Percentiles rank a stretch among this genome's conserved stretches.
Conservation (phyloP, 2,113 vertebrate species). For the Gobio gobio region DNA sequence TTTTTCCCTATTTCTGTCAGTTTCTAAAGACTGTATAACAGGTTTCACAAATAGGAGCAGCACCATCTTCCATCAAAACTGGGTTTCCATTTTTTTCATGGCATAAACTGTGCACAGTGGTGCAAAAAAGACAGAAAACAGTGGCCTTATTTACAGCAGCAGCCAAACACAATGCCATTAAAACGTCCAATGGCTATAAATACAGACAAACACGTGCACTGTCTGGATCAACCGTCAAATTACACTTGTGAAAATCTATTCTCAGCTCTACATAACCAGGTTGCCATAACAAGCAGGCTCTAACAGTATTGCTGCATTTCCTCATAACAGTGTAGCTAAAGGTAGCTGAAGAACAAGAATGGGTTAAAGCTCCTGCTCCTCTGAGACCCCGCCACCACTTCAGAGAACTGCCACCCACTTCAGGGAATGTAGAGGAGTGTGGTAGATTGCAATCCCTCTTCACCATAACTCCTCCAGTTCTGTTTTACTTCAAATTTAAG, state of each 20-base stretch:
- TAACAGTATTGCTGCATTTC: not conserved
- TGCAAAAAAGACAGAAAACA: slow-evolving; percentile 30
- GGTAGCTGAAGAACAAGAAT: not conserved
- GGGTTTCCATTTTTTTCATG: slow-evolving; percentile 51
- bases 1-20: not conserved
- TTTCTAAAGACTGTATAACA: slow-evolving; percentile 44
- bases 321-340: not conserved
- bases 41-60: slow-evolving; percentile 59
- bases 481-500: slow-evolving; percentile 37
- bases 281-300: not conserved
- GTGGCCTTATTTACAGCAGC: slow-evolving; percentile 1
- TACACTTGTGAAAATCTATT: slow-evolving; percentile 7
- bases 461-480: slow-evolving; percentile 34
- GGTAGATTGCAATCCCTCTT: slow-evolving; percentile 42
- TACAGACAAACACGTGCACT: not conserved
- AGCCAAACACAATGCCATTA: not conserved
- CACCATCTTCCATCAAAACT: slow-evolving; percentile 62
- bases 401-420: slow-evolving; percentile 12
- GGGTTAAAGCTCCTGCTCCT: slow-evolving; percentile 3
- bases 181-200: not conserved
- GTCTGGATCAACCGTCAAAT: not conserved
- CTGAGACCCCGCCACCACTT: not conserved
- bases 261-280: not conserved
- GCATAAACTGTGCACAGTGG: slow-evolving; percentile 50
- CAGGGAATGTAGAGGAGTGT: slow-evolving; percentile 26